These are phyloP conservation scores for Aix galericulata DNA, from an alignment of 2,113 vertebrate genomes.

Conservation along the genomic window DNA sequence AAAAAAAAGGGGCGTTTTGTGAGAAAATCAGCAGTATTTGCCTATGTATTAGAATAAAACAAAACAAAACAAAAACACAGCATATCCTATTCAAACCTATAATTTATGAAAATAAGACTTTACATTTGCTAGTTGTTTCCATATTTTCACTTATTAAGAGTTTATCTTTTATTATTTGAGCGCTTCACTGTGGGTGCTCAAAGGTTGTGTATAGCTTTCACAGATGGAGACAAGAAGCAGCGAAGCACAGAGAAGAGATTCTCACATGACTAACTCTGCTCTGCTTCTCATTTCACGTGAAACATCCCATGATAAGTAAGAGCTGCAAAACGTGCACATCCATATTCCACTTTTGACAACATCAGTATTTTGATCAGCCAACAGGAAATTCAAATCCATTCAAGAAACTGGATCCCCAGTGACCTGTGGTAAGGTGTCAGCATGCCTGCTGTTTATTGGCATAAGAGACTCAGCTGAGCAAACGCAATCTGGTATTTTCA, in stretches of 20 bases:
- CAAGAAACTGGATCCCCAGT: neutral
- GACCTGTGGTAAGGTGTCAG: conserved; percentile 35
- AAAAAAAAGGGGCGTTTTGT: neutral
- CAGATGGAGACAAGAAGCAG: conserved; percentile 27
- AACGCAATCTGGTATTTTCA: neutral
- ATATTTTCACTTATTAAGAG: neutral
- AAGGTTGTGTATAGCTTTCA: neutral
- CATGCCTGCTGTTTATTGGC: neutral
- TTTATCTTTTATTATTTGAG: neutral
- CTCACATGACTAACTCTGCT: conserved; percentile 53
- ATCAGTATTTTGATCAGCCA: conserved; percentile 38
- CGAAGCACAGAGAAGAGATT: conserved; percentile 36
- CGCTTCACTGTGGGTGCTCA: neutral
- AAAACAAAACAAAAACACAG: neutral
- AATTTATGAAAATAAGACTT: neutral
- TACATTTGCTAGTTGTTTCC: neutral
- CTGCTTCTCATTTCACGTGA: conserved; percentile 50
- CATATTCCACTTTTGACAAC: conserved; percentile 56
- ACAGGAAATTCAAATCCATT: conserved; percentile 36
- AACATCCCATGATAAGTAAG: conserved; percentile 37
- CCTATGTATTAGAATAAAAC: neutral
- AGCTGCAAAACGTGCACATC: neutral
- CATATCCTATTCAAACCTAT: neutral
- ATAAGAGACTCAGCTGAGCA: neutral
- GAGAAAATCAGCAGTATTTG: fast-evolving